A percentile compares a stretch with the other conserved stretches of the same genome.
Evolutionary conservation across 2,888 invertebrate genomes (phyloP).

Genomic region (Phymatocera aterrima): DNA sequence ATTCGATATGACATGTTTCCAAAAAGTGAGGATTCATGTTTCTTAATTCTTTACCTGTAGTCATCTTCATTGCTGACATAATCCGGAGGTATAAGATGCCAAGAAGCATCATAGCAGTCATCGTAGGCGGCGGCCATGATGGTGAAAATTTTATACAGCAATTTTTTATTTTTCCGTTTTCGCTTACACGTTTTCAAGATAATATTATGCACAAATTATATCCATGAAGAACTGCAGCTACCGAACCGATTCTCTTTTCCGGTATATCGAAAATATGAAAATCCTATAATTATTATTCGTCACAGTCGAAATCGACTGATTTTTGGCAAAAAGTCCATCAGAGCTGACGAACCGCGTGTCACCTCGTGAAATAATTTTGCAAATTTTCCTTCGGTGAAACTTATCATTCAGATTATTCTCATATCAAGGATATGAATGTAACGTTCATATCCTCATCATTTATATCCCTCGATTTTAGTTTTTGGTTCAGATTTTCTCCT

Average conservation of each 20-base stretch:
- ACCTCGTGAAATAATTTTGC: background rate
- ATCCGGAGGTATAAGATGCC: conserved; percentile 84
- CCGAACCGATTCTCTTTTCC: background rate
- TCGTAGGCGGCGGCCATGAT: conserved; percentile 78
- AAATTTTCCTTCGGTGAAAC: background rate
- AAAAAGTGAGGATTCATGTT: no score
- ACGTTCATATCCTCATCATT: no score
- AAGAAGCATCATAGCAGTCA: conserved; percentile 81
- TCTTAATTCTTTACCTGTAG: conserved; percentile 76
- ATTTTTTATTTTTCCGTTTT: background rate
- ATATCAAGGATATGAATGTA: no score
- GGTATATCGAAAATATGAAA: no score
- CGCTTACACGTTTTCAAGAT: no score
- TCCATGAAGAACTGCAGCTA: background rate
- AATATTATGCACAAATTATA: background rate
- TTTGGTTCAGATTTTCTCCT: no score
- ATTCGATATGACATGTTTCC: background rate
- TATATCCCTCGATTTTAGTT: no score
- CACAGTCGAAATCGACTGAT: conserved; percentile 56
- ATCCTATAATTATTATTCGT: conserved; percentile 25
- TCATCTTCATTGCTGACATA: conserved; percentile 84
- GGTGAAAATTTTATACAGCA: background rate
- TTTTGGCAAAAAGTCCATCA: conserved; percentile 56
- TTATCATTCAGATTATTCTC: no score
- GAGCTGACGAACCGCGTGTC: conserved; percentile 42